These are phyloP conservation scores for Megamerina dolium DNA, from an alignment of 2,888 invertebrate species.

Conservation along the genomic window DNA sequence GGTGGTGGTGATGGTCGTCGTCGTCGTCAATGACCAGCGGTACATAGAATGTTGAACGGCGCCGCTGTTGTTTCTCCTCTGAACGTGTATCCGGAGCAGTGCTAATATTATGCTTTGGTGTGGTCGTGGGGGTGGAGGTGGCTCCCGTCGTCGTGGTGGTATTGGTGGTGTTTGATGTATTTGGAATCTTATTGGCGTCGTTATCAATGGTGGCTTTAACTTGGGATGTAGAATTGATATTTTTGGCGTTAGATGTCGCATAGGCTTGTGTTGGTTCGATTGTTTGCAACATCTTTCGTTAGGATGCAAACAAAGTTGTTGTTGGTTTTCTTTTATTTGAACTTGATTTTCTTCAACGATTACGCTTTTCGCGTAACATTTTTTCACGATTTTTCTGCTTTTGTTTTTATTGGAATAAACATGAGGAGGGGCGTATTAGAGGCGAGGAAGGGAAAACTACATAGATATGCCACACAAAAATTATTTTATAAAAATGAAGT, in stretches of 20 bases:
- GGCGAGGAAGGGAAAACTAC: no score
- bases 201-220: conserved; percentile 9
- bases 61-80: conserved; percentile 54
- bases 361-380: no score
- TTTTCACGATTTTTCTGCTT: no score
- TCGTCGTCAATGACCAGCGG: conserved; percentile 53
- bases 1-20: conserved; percentile 12
- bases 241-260: conserved; percentile 19
- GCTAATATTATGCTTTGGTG: conserved; percentile 1
- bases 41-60: conserved; percentile 71
- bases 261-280: conserved; percentile 20
- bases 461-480: no score
- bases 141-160: conserved; percentile 12
- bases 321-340: no score
- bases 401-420: no score
- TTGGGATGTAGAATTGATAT: conserved; percentile 18
- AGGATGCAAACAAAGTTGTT: no score
- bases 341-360: no score
- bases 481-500: no score
- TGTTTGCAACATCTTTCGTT: conserved; percentile 34
- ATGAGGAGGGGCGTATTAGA: no score
- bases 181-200: no score
- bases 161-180: conserved; percentile 10
- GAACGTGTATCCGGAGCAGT: conserved; percentile 19
- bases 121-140: conserved; percentile 19